These are phyloP conservation scores for Rhabdophis nuchalis DNA, from an alignment of 2,797 vertebrate genomes.

Conservation along the genomic window DNA sequence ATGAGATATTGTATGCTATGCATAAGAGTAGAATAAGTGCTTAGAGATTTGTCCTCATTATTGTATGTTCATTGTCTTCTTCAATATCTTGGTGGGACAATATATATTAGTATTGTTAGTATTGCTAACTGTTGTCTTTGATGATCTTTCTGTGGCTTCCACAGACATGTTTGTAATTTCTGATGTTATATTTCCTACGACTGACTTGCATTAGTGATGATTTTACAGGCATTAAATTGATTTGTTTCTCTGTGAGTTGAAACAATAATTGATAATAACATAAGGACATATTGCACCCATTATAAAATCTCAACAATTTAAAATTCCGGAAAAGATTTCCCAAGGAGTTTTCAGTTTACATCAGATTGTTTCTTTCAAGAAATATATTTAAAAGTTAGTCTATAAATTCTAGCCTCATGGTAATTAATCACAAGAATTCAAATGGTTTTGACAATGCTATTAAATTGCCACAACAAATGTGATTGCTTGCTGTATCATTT, in stretches of 20 bases:
- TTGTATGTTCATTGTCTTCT: background rate
- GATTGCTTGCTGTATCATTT: background rate
- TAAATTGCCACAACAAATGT: background rate
- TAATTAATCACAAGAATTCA: constrained; percentile 2
- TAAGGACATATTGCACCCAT: background rate
- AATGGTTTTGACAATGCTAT: constrained; percentile 8
- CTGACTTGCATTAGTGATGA: background rate
- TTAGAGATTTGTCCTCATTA: background rate
- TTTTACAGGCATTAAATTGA: background rate
- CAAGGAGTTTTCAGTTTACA: background rate
- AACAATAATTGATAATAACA: background rate
- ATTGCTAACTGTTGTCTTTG: background rate
- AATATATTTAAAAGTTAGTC: background rate
- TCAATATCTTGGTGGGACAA: background rate
- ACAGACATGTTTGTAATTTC: background rate
- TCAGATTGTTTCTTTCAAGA: background rate
- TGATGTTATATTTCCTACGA: background rate
- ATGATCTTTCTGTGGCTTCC: background rate
- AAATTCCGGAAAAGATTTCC: background rate
- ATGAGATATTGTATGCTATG: background rate
- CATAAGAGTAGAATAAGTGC: background rate
- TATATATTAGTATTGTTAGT: background rate
- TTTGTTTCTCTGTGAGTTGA: background rate
- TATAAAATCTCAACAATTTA: background rate
- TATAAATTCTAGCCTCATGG: background rate